A percentile compares a stretch with the other conserved stretches of the same genome.
Conservation (phyloP, 1,140 invertebrate species). For the Brachionus asplanchnoidis region DNA sequence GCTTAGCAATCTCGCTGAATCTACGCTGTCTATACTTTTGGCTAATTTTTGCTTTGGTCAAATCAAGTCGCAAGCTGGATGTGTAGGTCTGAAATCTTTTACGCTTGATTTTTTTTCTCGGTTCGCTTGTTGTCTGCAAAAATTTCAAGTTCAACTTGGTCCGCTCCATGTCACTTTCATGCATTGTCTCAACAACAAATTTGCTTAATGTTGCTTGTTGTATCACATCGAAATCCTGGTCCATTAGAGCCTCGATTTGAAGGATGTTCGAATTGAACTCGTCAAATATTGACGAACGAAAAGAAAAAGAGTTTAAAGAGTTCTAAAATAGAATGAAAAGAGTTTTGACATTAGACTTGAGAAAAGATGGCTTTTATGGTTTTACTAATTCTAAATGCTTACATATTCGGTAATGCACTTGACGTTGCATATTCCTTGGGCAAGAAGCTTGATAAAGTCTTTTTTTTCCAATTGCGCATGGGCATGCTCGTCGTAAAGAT, state of each 20-base stretch:
- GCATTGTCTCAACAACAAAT: background rate
- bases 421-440: slow-evolving; percentile 68
- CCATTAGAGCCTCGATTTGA: slow-evolving; percentile 5
- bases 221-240: background rate
- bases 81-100: background rate
- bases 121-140: background rate
- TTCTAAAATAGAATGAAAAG: background rate
- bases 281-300: slow-evolving; percentile 17
- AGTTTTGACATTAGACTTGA: background rate
- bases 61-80: background rate
- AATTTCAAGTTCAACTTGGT: background rate
- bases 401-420: slow-evolving; percentile 59
- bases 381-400: slow-evolving; percentile 43
- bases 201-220: background rate
- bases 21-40: background rate
- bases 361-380: too few species aligned
- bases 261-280: background rate
- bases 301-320: slow-evolving; percentile 26
- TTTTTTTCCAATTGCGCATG: slow-evolving; percentile 73
- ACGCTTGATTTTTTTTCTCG: background rate
- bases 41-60: background rate
- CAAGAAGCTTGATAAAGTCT: slow-evolving; percentile 72
- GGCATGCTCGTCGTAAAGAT: slow-evolving; percentile 70
- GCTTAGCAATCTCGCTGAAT: background rate
- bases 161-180: background rate